Evolutionary conservation across 1,140 invertebrate genomes (phyloP), one percentile per base, ranked within the genome.

Genomic region (Sarcophaga bullata): DNA sequence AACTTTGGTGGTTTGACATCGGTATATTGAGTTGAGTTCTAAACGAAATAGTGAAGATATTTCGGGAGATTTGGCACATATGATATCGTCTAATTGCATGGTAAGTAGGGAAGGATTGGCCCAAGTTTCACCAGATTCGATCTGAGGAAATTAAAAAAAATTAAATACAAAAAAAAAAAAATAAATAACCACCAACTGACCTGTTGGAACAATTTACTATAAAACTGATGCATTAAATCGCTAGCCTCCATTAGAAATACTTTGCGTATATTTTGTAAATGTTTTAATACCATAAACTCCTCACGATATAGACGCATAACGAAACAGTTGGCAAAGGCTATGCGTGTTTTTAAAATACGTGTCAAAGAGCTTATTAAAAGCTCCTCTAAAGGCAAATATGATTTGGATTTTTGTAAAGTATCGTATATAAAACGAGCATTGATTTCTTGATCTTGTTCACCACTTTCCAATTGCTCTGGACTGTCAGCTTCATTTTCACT

Each of bases 231-330:
- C 25, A 89, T 83, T 15, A 87, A 8, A 80, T 86, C 87, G 80
- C 88, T 86, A 0, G 86, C 85, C 80, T 89, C 86, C 75, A 90
- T 73, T 8, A 90, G 82, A 68, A 88, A 82, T 0, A 88, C 80
- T 58, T 89, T 86, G 0, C 87, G 86, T 81, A 90, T 82, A 52
- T 89, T 87, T 8, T 82, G 82, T 3, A 88, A 75, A 73, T 86
- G 85, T 13, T 85, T 84, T 37, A 80, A 72, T 17, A 90, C 15
- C 13, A 83, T 68, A 47, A 87, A 82, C 0, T 88, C 85, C 25
- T 87, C 78, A 15, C 72, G 68, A 82, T 87, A 89, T 49, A 87
- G 85, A 15, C 83, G 82, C 82, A 90, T 85, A 7, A 88, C 86
- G 76, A 85, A 87, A 17, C 76, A 78, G 19, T 88, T 89, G 4